Conservation (phyloP, 2,888 invertebrate species). For the Oligia fasciuncula region DNA sequence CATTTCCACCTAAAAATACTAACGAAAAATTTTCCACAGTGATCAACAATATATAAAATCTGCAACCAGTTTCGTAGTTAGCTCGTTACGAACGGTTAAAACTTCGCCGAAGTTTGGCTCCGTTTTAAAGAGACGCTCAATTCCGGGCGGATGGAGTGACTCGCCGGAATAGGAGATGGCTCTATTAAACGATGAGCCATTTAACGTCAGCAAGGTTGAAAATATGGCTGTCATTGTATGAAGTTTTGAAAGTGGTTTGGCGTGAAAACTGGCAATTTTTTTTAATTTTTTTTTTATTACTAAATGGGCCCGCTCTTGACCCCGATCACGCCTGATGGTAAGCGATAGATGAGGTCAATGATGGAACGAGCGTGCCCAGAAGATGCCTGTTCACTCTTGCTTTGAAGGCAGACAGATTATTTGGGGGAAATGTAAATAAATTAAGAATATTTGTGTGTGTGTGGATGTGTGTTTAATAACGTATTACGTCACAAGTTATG, state of each 20-base stretch:
- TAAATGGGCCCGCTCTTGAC: too few species aligned
- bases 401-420: background rate
- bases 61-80: constrained; percentile 25
- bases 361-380: too few species aligned
- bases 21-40: background rate
- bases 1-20: background rate
- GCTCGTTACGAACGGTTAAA: constrained; percentile 38
- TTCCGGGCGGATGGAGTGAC: constrained; percentile 23
- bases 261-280: too few species aligned
- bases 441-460: background rate
- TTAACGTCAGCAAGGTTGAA: constrained; percentile 12
- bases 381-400: too few species aligned
- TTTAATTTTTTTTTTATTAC: too few species aligned
- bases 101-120: constrained; percentile 36
- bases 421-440: background rate
- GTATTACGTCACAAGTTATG: background rate
- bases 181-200: constrained; percentile 41
- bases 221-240: constrained; percentile 20
- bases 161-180: constrained; percentile 17
- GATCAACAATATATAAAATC: constrained; percentile 23
- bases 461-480: background rate
- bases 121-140: constrained; percentile 21
- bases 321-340: too few species aligned
- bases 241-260: constrained; percentile 10
- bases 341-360: too few species aligned